Evolutionary conservation across 2,113 vertebrate genomes (phyloP), one percentile per base, ranked within the genome.

Genomic region (Steatornis caripensis): DNA sequence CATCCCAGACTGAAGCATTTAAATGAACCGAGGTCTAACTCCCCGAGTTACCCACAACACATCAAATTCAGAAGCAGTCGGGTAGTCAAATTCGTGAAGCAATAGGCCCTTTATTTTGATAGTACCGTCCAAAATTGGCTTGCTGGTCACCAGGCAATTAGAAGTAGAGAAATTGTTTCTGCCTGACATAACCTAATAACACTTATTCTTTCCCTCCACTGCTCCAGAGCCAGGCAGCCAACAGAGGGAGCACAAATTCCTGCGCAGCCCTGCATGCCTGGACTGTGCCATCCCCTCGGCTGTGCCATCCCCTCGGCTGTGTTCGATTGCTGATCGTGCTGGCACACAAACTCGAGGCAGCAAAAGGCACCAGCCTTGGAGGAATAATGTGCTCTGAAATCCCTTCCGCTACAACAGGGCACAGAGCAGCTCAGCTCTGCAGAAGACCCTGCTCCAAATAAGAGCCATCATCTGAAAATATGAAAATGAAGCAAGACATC

Each of bases 181-280:
- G 69, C 64, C 72, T 78, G 69, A 45, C 60, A 36, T 10, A n/a
- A 30, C 29, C 8, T 37, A 51, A 19, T 18, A 30, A 62, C 20
- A 15, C 78, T n/a, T 58, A 1, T 30, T 43, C 41, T 85, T 60
- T 6, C 8, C 8, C 66, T 92, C 39, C 69, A 1, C 8, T 24
- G 65, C 84, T 92, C 68, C 81, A 46, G 84, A 89, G 81, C 72
- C 86, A 87, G 70, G 69, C 86, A 94, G 87, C 93, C 96, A 94
- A 95, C 87, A 97, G 95, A 97, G 96, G 95, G 84, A 93, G 95
- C 90, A 87, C 54, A 61, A 81, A 94, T 86, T 84, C 93, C 93
- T 11, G 49, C 87, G 91, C 90, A 85, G 84, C 5, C 2, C 41
- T 4, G 2, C 3, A 5, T 15, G 68, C 95, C 69, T 26, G 84